phyloP scores from a whole-genome alignment of 2,888 invertebrate genomes.

The Cantharis rufa region DNA sequence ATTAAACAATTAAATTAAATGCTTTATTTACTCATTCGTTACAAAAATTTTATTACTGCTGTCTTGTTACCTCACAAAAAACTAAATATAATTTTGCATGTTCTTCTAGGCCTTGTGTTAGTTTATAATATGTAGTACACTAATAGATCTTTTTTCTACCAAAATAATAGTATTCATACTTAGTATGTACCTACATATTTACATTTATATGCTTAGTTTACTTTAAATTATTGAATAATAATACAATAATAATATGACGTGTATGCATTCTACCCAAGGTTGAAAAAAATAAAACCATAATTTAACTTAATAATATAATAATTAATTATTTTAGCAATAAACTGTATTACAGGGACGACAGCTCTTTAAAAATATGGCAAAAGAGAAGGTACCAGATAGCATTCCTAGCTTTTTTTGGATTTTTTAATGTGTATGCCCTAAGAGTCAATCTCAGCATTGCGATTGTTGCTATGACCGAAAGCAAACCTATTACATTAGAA shows the following conservation, averaged over 20 bases:
- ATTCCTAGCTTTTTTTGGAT: conserved; percentile 78
- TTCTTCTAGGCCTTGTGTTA: too few relatives aligned
- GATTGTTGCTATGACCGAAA: conserved; percentile 90
- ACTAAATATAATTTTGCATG: not conserved
- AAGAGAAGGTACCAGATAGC: conserved; percentile 76
- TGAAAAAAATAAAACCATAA: not conserved
- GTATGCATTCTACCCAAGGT: not conserved
- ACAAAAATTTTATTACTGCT: not conserved
- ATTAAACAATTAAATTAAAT: not conserved
- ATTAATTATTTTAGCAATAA: too few relatives aligned
- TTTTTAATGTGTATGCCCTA: conserved; percentile 82
- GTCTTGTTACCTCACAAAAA: not conserved
- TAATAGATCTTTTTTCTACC: too few relatives aligned
- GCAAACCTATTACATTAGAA: conserved; percentile 62
- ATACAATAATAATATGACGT: not conserved
- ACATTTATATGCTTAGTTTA: not conserved
- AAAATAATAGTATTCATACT: not conserved
- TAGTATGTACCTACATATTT: too few relatives aligned
- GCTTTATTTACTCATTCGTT: not conserved
- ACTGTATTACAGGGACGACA: conserved; percentile 11
- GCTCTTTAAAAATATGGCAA: conserved; percentile 72
- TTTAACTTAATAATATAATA: too few relatives aligned
- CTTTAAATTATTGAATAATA: not conserved
- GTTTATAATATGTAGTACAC: too few relatives aligned
- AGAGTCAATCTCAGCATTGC: conserved; percentile 92